These are phyloP conservation scores for Orchestes rusci DNA, from an alignment of 2,888 invertebrate genomes.

Conservation along the genomic window DNA sequence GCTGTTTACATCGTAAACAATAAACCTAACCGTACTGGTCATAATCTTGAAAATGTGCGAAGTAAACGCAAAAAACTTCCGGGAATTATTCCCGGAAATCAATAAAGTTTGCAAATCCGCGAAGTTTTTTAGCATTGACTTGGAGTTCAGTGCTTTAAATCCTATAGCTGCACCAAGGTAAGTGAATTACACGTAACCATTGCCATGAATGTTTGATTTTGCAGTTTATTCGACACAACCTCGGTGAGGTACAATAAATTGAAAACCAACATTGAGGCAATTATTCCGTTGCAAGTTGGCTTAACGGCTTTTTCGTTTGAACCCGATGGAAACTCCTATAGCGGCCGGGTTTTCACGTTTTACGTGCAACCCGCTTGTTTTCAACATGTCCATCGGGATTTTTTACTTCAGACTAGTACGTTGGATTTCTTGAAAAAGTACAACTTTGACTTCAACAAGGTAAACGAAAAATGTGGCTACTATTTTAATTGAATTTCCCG, in stretches of 20 bases:
- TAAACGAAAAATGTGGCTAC: too few species aligned
- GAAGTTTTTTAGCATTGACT: constrained; percentile 61
- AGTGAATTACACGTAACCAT: constrained; percentile 1
- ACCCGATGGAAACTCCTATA: constrained; percentile 52
- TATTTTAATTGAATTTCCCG: neutral
- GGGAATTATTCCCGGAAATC: constrained; percentile 50
- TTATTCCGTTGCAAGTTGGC: constrained; percentile 62
- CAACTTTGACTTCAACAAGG: constrained; percentile 72
- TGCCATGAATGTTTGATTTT: constrained; percentile 30
- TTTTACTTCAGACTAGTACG: constrained; percentile 57
- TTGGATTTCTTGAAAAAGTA: constrained; percentile 56
- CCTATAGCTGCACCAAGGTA: constrained; percentile 38
- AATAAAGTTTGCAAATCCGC: constrained; percentile 50
- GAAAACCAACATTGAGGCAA: constrained; percentile 44
- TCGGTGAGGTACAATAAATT: constrained; percentile 50
- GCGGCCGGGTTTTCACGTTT: constrained; percentile 58
- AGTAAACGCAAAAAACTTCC: constrained; percentile 56
- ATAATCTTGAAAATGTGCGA: constrained; percentile 57
- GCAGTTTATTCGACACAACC: constrained; percentile 54
- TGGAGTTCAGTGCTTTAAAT: constrained; percentile 61
- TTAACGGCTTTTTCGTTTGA: constrained; percentile 57
- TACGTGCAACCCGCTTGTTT: constrained; percentile 60
- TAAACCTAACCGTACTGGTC: too few species aligned
- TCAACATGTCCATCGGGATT: constrained; percentile 53
- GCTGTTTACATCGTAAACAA: too few species aligned